These are phyloP conservation scores for Ptilorrhoa leucosticta DNA, from an alignment of 2,113 vertebrate species.

Conservation along the genomic window DNA sequence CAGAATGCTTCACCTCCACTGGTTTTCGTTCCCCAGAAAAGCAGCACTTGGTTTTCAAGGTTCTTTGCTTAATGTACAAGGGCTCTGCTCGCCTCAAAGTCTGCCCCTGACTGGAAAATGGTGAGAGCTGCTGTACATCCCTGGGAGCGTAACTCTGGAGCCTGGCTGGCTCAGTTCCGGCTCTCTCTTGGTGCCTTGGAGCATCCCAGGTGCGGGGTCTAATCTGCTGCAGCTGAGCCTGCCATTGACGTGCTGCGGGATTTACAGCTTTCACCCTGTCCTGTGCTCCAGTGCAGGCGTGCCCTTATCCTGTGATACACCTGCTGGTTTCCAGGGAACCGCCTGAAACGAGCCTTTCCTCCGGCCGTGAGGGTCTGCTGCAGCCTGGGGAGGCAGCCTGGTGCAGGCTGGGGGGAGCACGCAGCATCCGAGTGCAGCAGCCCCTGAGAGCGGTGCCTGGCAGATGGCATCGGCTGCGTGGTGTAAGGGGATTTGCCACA, in stretches of 20 bases:
- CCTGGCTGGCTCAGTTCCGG: neutral
- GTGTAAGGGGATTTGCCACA: conserved; percentile 15
- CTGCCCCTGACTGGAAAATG: neutral
- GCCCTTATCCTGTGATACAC: neutral
- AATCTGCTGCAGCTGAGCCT: neutral
- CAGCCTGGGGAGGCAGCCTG: neutral
- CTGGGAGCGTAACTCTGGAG: neutral
- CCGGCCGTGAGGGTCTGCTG: neutral
- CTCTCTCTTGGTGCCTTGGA: neutral
- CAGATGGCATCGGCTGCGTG: conserved; percentile 25
- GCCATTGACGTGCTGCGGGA: neutral
- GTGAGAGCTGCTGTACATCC: neutral
- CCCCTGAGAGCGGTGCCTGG: neutral
- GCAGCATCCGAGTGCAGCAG: neutral
- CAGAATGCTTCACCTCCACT: neutral
- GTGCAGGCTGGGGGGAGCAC: neutral
- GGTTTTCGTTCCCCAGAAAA: neutral
- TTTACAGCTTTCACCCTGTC: neutral
- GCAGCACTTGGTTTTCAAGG: neutral
- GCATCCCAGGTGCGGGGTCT: neutral
- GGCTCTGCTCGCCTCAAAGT: neutral
- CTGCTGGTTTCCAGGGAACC: neutral
- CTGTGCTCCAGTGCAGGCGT: accelerated
- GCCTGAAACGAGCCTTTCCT: accelerated
- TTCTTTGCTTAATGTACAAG: neutral